phyloP scores from a whole-genome alignment of 2,113 vertebrate species.

The Epinephelus moara region DNA sequence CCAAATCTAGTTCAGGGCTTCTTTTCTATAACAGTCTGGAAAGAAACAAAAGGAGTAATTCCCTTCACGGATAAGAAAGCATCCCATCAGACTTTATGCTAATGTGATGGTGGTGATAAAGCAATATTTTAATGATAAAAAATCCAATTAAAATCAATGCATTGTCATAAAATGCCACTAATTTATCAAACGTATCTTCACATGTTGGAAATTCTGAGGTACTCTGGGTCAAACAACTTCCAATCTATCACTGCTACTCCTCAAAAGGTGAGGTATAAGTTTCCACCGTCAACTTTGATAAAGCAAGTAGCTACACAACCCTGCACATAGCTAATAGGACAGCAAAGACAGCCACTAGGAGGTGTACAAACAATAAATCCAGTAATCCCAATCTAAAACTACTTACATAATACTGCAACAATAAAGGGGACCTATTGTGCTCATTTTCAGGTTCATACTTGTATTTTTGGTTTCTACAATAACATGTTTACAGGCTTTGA shows the following conservation, averaged over 20 bases:
- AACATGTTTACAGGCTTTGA: too few species aligned
- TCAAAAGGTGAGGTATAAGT: neutral
- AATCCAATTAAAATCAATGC: constrained; percentile 9
- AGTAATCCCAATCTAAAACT: neutral
- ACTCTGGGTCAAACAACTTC: neutral
- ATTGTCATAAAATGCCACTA: neutral
- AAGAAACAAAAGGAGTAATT: neutral
- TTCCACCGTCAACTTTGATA: neutral
- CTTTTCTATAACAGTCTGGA: neutral
- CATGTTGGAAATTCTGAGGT: too few species aligned
- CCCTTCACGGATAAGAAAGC: neutral
- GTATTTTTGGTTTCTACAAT: too few species aligned
- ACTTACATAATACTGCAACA: too few species aligned
- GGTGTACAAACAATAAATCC: neutral
- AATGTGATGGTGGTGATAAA: neutral
- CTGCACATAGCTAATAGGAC: neutral
- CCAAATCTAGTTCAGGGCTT: neutral
- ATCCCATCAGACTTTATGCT: neutral
- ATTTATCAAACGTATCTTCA: neutral
- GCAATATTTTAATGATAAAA: neutral
- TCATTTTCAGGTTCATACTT: too few species aligned
- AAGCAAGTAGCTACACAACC: neutral
- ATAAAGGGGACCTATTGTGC: too few species aligned
- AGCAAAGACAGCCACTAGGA: neutral
- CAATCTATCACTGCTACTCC: neutral